Base-by-base conservation (phyloP, 2,888 invertebrate genomes). In the Brachyptera risi region DNA sequence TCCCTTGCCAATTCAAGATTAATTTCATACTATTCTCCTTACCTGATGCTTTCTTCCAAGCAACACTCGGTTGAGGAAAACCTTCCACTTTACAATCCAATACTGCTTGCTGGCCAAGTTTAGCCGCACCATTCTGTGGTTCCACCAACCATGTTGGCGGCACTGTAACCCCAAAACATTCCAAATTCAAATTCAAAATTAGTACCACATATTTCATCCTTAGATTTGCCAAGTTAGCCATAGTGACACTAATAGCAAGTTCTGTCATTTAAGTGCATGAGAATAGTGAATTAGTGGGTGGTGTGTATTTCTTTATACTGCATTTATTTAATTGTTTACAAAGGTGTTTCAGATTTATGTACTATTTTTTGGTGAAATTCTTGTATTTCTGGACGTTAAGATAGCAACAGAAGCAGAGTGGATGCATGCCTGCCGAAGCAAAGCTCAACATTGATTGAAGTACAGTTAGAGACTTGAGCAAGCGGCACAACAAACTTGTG, bases 121-220 rank as follows among this genome's bases (percentile, higher is more conserved):
- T 79, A 44, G 87, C 85, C 58, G 86, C 83, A 68, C 84, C 84
- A 72, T 88, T 87, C 70, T 81, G 80, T 11, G 88, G 88, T 71
- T 89, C 88, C 69, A 84, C 75, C 60, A 86, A 78, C 85, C 88
- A 87, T 70, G 87, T 85, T 4, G 89, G 88, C 19, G 90, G 89
- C 65, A 89, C 90, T 90, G 74, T 73, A 74, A 75, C 70, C 69
- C 68, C 67, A 54, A 21, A 31, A 31, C 31, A 11, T 7, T 7
- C n/a, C n/a, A n/a, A n/a, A n/a, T n/a, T n/a, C n/a, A n/a, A n/a
- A n/a, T n/a, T n/a, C n/a, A n/a, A 9, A 11, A 11, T 31, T 7
- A 11, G 11, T 31, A 11, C 35, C 35, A 9, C 35, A 31, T 31
- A 5, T 31, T 31, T 31, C 35, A 31, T 5, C n/a, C n/a, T n/a